Conservation (phyloP, 2,797 vertebrate species). For the Argya squamiceps region DNA sequence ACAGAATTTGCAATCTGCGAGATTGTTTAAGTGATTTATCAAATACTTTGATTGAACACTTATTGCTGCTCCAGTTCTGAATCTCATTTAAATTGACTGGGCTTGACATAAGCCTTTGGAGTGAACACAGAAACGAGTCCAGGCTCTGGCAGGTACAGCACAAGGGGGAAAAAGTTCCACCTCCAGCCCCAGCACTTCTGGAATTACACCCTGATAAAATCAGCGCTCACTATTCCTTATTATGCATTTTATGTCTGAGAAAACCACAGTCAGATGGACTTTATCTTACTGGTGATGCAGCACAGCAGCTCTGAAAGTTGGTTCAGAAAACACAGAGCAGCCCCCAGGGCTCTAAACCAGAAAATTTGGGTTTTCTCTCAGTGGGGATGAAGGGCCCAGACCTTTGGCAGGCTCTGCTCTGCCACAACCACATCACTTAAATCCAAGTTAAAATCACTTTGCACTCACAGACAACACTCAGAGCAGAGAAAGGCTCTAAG, state of each 20-base stretch:
- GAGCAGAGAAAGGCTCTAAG: fast-evolving
- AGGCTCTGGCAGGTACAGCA: neutral
- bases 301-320: neutral
- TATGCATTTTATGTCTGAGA: neutral
- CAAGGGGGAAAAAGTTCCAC: neutral
- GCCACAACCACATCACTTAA: neutral
- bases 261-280: neutral
- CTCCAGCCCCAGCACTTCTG: neutral
- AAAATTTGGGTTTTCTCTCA: neutral
- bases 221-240: neutral
- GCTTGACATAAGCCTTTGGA: slow-evolving; percentile 57
- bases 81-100: slow-evolving; percentile 54
- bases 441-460: neutral
- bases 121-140: neutral
- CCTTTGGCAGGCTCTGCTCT: neutral
- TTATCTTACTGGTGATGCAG: neutral
- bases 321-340: neutral
- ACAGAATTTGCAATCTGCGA: slow-evolving; percentile 65
- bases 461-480: neutral
- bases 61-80: slow-evolving; percentile 55
- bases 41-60: slow-evolving; percentile 64
- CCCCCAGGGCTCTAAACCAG: neutral
- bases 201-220: neutral
- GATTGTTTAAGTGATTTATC: slow-evolving; percentile 72
- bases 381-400: neutral